Evolutionary conservation across 1,140 invertebrate genomes (phyloP).

Genomic region (Halictus rubicundus): DNA sequence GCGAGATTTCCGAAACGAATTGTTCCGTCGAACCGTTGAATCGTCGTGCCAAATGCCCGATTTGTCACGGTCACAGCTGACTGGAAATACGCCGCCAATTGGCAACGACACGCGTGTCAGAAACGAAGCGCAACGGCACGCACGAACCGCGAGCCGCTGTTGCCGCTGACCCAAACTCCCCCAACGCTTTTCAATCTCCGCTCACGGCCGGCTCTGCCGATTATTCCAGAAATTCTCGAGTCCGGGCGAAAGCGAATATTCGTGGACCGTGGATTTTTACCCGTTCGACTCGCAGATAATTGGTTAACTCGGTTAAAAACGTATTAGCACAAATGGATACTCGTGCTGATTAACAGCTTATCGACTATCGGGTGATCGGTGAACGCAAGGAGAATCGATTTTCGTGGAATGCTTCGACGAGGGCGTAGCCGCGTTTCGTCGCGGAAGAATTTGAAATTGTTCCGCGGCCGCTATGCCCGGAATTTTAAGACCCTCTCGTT

Average conservation of each 20-base stretch:
- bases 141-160: conserved; percentile 42
- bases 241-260: too few species aligned
- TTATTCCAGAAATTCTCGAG: too few species aligned
- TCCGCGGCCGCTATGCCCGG: conserved; percentile 47
- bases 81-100: conserved; percentile 67
- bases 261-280: too few species aligned
- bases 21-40: not conserved
- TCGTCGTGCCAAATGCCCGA: conserved; percentile 38
- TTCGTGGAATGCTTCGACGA: conserved; percentile 9
- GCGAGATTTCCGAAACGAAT: not conserved
- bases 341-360: too few species aligned
- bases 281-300: too few species aligned
- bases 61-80: conserved; percentile 58
- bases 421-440: conserved; percentile 18
- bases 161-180: conserved; percentile 34
- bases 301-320: too few species aligned
- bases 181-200: conserved; percentile 8
- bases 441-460: conserved; percentile 62
- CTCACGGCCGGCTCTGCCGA: too few species aligned
- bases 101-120: conserved; percentile 70
- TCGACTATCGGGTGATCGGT: not conserved
- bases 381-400: conserved; percentile 43
- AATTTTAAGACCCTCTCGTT: conserved; percentile 56
- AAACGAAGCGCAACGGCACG: conserved; percentile 52
- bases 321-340: too few species aligned